Evolutionary conservation across 2,797 vertebrate genomes (phyloP), one percentile per base, ranked within the genome.

Genomic region (Liparis tanakae): DNA sequence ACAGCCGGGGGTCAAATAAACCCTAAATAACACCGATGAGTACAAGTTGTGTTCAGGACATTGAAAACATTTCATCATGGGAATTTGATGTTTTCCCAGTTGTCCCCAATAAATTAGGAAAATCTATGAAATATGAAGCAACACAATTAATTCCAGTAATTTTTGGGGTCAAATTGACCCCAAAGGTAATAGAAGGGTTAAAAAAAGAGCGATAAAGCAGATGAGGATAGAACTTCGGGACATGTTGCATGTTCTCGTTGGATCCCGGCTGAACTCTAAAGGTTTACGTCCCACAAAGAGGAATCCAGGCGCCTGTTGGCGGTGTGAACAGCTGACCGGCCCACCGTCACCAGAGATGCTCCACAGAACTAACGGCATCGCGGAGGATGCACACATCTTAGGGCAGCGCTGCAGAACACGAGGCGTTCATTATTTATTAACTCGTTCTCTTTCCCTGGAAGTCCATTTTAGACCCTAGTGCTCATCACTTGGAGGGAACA

Each of bases 341-440:
- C 67, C 30, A 73, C 53, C 74, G 80, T 85, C 71, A 87, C 57
- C 25, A 30, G 3, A 72, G 70, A 56, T 77, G 70, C 75, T 86
- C 72, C 85, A 82, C 80, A 66, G 60, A 73, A 72, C 74, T 89
- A 89, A 87, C 83, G 88, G 79, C 79, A 79, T 74, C 60, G 46
- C 70, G 70, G 68, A 75, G 67, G 69, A 84, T 64, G 67, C 66
- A 69, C 59, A 67, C 70, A 70, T 82, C 79, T 68, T 50, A 63
- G 61, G 67, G 74, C 78, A 82, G 64, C 57, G 41, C 46, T 56
- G 48, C 48, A 67, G 37, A 83, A 83, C 78, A 83, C 79, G 78
- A 72, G 54, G 60, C 37, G 64, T 58, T 41, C 34, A 73, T 81
- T 51, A 78, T 70, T 83, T 77, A 67, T 75, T 83, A 59, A 14